Base-by-base conservation (phyloP, 2,888 invertebrate species). In the Drosophila maculinotata region DNA sequence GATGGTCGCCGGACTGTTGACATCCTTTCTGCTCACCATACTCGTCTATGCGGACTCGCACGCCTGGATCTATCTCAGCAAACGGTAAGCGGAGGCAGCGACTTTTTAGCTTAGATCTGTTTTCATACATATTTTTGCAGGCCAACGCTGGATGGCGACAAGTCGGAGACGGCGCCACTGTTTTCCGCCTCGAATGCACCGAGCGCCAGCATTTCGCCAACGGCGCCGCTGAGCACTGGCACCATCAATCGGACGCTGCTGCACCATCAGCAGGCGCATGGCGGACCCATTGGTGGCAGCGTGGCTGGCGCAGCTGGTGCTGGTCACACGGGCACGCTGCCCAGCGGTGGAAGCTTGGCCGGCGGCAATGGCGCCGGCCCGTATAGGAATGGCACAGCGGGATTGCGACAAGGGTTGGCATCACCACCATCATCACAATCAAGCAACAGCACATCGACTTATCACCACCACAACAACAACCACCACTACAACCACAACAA, bases 61-160 rank as follows among this genome's bases (percentile, higher is more conserved):
- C 90, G 97, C 98, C 25, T 98, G 98, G 98, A 98, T 98, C 89
- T 97, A 98, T 91, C 96, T 98, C 76, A 95, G 96, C 89, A 97
- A 97, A 91, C 96, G 96, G 97, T 97, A 91, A 92, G 70, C 56
- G 4, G 3, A 28, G 5, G 9, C 8, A 26, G 14, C 9, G 14
- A 25, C 25, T 7, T 26, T 35, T 9, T 20, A 3, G 1, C 2
- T 0, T 5, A 30, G 9, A 12, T n/a, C 10, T 0, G 2, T 12
- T 39, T 12, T 23, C 6, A 47, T 45, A 4, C n/a, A 9, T n/a
- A 20, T 8, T 3, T 7, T 59, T 76, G 9, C 64, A 91, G 91
- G 36, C 89, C 89, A 35, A 72, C 86, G 30, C 62, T 90, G 74
- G 91, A 91, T 68, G 89, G 82, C 17, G 92, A 92, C 70, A 92